Evolutionary conservation across 2,113 vertebrate species (phyloP).

Genomic region (Pardalotus punctatus): DNA sequence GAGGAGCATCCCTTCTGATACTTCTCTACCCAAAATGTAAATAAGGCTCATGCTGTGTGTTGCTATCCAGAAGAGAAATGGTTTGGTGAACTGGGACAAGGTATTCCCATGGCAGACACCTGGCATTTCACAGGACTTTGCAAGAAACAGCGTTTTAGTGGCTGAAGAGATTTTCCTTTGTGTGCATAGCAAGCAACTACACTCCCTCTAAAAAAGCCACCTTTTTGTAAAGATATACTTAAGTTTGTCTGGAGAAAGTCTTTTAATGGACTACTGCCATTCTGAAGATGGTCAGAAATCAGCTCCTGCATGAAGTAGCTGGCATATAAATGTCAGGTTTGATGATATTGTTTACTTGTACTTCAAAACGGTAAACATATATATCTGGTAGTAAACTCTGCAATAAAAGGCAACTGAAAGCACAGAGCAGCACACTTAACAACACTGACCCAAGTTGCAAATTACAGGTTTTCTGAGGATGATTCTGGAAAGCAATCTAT

Average conservation of each 20-base stretch:
- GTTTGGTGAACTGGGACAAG: background rate
- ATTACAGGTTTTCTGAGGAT: conserved; percentile 45
- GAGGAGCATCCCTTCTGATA: background rate
- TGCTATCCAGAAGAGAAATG: background rate
- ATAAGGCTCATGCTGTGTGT: background rate
- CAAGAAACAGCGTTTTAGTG: background rate
- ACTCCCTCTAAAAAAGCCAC: background rate
- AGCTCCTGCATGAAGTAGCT: background rate
- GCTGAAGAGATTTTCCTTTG: background rate
- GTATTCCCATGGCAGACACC: background rate
- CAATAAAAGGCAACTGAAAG: conserved; percentile 10
- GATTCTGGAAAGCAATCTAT: conserved; percentile 35
- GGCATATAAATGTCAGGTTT: conserved; percentile 25
- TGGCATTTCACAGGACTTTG: background rate
- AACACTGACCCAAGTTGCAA: conserved; percentile 19
- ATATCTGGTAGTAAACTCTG: conserved; percentile 5
- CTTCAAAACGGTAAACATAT: conserved; percentile 18
- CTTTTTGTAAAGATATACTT: background rate
- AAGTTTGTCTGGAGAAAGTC: background rate
- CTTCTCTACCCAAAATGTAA: background rate
- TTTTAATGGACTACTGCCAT: background rate
- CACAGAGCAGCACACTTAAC: background rate
- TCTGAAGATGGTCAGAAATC: background rate
- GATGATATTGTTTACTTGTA: conserved; percentile 34
- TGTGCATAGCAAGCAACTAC: background rate